These are phyloP conservation scores for Litoditis marina DNA, from an alignment of 2,888 invertebrate species.

Conservation along the genomic window DNA sequence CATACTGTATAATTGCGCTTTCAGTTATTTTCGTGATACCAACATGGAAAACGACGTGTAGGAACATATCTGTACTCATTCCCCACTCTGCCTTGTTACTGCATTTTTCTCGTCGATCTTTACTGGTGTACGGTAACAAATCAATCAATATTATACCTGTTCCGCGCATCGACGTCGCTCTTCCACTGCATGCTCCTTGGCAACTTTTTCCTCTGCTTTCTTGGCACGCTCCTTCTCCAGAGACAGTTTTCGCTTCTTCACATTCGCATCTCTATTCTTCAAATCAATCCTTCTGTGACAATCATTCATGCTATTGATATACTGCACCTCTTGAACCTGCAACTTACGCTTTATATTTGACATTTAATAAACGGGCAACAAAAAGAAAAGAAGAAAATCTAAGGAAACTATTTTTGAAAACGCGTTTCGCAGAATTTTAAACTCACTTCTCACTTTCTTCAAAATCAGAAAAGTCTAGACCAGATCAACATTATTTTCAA, in stretches of 20 bases:
- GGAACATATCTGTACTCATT: too few relatives aligned
- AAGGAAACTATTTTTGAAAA: too few relatives aligned
- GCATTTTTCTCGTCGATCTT: too few relatives aligned
- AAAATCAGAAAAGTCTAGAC: not conserved
- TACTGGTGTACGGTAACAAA: too few relatives aligned
- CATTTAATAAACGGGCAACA: not conserved
- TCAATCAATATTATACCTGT: too few relatives aligned
- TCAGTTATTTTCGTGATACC: too few relatives aligned
- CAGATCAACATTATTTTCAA: too few relatives aligned
- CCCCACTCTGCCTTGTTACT: too few relatives aligned
- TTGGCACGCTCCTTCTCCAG: conserved; percentile 81
- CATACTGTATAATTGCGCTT: too few relatives aligned
- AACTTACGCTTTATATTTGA: conserved; percentile 10
- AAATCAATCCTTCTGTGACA: conserved; percentile 90
- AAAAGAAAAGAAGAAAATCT: not conserved
- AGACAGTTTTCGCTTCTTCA: conserved; percentile 29
- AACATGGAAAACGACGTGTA: too few relatives aligned
- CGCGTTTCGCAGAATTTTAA: too few relatives aligned
- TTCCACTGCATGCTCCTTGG: conserved; percentile 91
- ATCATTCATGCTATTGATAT: conserved; percentile 90
- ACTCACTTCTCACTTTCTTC: not conserved
- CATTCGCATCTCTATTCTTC: conserved; percentile 69
- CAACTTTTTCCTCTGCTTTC: conserved; percentile 84
- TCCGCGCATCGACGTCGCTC: conserved; percentile 81
- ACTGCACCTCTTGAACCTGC: conserved; percentile 85